Evolutionary conservation across 2,113 vertebrate genomes (phyloP).

Genomic region (Charadrius vociferus): DNA sequence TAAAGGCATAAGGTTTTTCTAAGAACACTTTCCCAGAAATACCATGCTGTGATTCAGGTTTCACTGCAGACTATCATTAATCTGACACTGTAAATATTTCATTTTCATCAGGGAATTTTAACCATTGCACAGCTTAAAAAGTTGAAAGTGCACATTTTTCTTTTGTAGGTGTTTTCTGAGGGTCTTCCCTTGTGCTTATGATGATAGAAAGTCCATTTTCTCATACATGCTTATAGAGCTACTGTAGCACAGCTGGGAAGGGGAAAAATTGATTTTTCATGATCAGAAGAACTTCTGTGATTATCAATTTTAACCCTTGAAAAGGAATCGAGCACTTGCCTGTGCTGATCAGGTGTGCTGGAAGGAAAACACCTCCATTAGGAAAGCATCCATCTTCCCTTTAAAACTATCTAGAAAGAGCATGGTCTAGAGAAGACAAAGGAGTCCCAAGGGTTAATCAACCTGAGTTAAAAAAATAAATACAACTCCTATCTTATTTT

Average conservation of each 20-base stretch:
- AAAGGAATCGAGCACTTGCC: background rate
- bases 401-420: background rate
- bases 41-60: background rate
- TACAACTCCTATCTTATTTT: background rate
- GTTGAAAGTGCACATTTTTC: rapidly evolving
- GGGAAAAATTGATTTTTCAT: background rate
- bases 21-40: background rate
- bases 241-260: background rate
- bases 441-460: background rate
- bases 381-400: too few relatives aligned
- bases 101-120: background rate
- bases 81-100: background rate
- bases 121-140: background rate
- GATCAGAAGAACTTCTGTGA: background rate
- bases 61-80: background rate
- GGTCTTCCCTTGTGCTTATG: background rate
- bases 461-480: background rate
- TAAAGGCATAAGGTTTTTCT: background rate
- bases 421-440: background rate
- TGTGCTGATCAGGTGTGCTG: background rate
- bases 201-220: background rate
- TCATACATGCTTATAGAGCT: background rate
- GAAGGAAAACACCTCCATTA: background rate
- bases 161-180: background rate
- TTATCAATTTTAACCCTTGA: background rate